Evolutionary conservation across 2,888 invertebrate species (phyloP).

Genomic region (Fragum fragum): DNA sequence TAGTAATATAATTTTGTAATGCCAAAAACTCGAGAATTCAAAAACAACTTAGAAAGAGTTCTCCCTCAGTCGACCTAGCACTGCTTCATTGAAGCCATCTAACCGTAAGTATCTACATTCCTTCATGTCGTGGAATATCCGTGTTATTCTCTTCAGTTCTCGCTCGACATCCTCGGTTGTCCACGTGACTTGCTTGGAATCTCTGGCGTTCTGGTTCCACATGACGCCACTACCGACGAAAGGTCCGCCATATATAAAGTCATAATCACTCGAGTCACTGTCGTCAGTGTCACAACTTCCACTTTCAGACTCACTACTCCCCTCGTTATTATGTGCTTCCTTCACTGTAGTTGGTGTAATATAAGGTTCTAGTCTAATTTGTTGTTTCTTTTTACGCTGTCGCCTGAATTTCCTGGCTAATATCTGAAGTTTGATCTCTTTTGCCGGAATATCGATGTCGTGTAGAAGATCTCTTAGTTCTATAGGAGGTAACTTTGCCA

Average conservation of each 20-base stretch:
- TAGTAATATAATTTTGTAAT: no score
- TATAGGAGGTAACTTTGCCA: slow-evolving; percentile 45
- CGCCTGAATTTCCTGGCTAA: slow-evolving; percentile 60
- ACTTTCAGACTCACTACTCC: slow-evolving; percentile 9
- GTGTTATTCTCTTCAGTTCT: slow-evolving; percentile 58
- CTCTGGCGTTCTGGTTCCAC: slow-evolving; percentile 53
- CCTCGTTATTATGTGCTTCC: not conserved
- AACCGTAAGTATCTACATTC: slow-evolving; percentile 61
- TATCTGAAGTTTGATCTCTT: slow-evolving; percentile 67
- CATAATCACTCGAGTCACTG: slow-evolving; percentile 48
- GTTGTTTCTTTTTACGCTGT: slow-evolving; percentile 47
- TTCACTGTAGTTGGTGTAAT: slow-evolving; percentile 21
- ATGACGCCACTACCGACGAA: slow-evolving; percentile 64
- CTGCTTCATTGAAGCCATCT: slow-evolving; percentile 62
- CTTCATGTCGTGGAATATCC: slow-evolving; percentile 61
- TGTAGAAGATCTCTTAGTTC: slow-evolving; percentile 55
- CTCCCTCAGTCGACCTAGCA: slow-evolving; percentile 53
- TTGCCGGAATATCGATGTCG: slow-evolving; percentile 66
- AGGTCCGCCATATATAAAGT: slow-evolving; percentile 58
- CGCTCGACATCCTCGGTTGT: slow-evolving; percentile 59
- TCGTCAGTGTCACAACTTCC: slow-evolving; percentile 35
- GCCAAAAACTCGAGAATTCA: no score
- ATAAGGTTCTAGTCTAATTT: slow-evolving; percentile 45
- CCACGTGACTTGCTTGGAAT: slow-evolving; percentile 38
- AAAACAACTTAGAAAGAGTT: slow-evolving; percentile 33